These are phyloP conservation scores for Stenichneumon culpator DNA, from an alignment of 2,888 invertebrate species.

Conservation along the genomic window DNA sequence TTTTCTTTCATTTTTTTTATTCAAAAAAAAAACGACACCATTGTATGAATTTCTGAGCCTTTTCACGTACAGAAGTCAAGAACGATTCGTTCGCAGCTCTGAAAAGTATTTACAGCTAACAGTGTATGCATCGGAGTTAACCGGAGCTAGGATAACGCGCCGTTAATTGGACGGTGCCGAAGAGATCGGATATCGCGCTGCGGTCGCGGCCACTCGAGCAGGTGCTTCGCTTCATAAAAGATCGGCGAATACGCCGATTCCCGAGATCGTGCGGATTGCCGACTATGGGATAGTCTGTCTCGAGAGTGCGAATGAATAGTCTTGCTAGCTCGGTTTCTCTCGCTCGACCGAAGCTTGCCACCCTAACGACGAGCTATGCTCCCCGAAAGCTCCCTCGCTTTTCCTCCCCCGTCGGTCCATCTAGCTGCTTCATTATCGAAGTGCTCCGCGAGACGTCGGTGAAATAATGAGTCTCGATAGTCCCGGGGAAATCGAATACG, in stretches of 20 bases:
- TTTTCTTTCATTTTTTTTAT: background rate
- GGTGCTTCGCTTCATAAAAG: conserved; percentile 18
- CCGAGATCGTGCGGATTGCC: conserved; percentile 27
- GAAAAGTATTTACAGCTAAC: background rate
- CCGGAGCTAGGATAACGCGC: background rate
- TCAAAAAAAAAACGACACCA: background rate
- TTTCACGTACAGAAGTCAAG: background rate
- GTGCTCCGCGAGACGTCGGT: conserved; percentile 53
- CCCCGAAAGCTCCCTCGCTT: conserved; percentile 47
- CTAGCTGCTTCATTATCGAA: conserved; percentile 53
- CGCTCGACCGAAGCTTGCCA: conserved; percentile 25
- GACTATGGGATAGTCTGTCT: conserved; percentile 30
- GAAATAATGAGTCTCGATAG: conserved; percentile 65
- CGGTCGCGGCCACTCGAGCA: conserved; percentile 13
- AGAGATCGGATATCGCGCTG: background rate
- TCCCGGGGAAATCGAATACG: conserved; percentile 40
- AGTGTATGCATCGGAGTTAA: background rate
- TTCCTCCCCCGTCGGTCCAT: conserved; percentile 2
- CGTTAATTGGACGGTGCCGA: conserved; percentile 26
- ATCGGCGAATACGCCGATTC: conserved; percentile 21
- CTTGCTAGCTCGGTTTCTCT: conserved; percentile 38
- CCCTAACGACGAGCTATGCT: conserved; percentile 54
- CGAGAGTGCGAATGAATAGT: conserved; percentile 36
- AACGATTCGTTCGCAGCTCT: background rate
- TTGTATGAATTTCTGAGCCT: background rate